A percentile compares a stretch with the other conserved stretches of the same genome.
These are phyloP conservation scores for Prosopocoilus inquinatus DNA, from an alignment of 2,888 invertebrate species.

Conservation along the genomic window DNA sequence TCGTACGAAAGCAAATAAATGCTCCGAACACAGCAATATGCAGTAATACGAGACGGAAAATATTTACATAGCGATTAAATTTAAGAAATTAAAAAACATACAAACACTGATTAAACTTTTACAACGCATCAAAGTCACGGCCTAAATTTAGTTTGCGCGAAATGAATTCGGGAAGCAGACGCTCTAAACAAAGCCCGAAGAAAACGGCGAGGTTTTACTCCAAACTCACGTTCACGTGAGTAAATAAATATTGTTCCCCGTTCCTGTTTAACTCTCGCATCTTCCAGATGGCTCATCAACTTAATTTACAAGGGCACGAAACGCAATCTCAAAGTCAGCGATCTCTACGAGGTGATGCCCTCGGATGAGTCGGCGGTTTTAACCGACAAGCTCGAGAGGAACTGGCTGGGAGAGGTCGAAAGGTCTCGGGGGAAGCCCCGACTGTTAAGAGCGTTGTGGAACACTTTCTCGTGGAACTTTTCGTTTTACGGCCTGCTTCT, in stretches of 20 bases:
- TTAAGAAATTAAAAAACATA: too few relatives aligned
- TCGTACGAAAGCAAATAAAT: too few relatives aligned
- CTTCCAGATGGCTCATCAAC: conserved; percentile 71
- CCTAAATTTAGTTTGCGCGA: neutral
- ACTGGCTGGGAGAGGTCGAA: conserved; percentile 61
- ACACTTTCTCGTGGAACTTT: conserved; percentile 61
- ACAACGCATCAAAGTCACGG: too few relatives aligned
- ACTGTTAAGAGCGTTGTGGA: conserved; percentile 58
- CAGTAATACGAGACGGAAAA: too few relatives aligned
- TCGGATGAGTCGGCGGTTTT: conserved; percentile 66
- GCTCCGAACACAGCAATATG: too few relatives aligned
- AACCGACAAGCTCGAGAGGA: conserved; percentile 69
- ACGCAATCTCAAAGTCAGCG: conserved; percentile 68
- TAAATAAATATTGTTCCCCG: neutral
- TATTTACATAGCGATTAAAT: too few relatives aligned
- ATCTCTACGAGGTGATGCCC: conserved; percentile 69
- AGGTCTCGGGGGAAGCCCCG: conserved; percentile 57
- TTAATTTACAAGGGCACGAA: conserved; percentile 73
- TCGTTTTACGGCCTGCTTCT: conserved; percentile 59
- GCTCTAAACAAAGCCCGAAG: conserved; percentile 29
- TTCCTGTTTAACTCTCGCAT: conserved; percentile 5
- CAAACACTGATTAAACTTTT: too few relatives aligned
- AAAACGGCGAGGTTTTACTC: conserved; percentile 28
- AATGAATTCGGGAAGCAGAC: conserved; percentile 29
- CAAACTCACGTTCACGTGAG: conserved; percentile 23